These are phyloP conservation scores for Magallana nippona DNA, from an alignment of 2,888 invertebrate species.

Conservation along the genomic window DNA sequence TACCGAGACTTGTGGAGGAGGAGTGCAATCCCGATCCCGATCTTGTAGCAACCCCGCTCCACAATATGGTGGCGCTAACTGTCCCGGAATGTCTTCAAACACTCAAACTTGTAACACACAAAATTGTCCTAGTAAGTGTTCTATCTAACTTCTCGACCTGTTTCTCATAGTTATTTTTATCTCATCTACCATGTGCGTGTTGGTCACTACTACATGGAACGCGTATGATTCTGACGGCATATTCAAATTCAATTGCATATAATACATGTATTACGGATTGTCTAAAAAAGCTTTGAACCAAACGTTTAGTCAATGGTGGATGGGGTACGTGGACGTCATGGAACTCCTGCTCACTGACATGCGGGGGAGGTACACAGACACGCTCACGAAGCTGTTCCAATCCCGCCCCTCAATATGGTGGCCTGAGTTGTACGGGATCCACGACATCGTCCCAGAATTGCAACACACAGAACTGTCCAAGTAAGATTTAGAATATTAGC, in stretches of 20 bases:
- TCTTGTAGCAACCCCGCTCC: conserved; percentile 50
- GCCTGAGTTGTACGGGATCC: conserved; percentile 36
- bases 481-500: background rate
- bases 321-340: conserved; percentile 41
- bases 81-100: conserved; percentile 11
- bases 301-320: conserved; percentile 29
- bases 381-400: conserved; percentile 34
- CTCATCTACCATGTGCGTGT: background rate
- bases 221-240: background rate
- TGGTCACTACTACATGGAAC: background rate
- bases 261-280: background rate
- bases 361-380: conserved; percentile 31
- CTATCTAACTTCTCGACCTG: background rate
- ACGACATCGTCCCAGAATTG: background rate
- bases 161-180: background rate
- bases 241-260: background rate
- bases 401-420: conserved; percentile 38
- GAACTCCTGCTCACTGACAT: conserved; percentile 38
- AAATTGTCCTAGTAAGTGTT: conserved; percentile 39
- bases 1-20: conserved; percentile 51
- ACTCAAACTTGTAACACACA: conserved; percentile 37
- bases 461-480: conserved; percentile 39
- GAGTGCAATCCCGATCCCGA: conserved; percentile 59
- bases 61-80: conserved; percentile 43
- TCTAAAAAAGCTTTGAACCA: background rate